Base-by-base conservation (phyloP, 1,140 invertebrate genomes). In the Pissodes strobi region DNA sequence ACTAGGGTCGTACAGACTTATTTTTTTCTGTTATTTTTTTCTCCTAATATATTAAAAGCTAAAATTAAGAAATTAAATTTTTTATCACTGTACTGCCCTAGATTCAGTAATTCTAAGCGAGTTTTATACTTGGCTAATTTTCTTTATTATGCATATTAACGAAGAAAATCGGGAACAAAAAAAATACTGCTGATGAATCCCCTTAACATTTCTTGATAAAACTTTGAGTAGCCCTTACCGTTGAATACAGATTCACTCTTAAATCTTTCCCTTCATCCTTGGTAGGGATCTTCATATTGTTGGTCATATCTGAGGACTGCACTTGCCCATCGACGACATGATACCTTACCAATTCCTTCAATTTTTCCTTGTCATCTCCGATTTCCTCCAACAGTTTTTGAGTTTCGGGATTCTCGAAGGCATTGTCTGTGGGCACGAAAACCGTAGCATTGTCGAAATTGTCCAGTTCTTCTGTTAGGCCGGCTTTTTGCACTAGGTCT, bases 341-440 rank as follows among this genome's bases (percentile, higher is more conserved):
- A 68, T 84, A 86, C 37, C 79, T 77, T 0, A 88, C 73, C 53
- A 88, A 75, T 18, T 83, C 80, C 25, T 78, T 68, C 25, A 87
- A 70, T 68, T 81, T 80, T 43, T 79, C 74, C 18, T 79, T 65
- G 61, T 82, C 67, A 6, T 79, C 76, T 13, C 75, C 76, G 23
- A 78, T 69, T 59, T 80, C 74, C 12, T 77, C 71, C 1, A 82
- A 66, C n/a, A 78, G 48, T 27, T 79, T 74, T 13, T 74, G 64
- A 68, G 76, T 75, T 61, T 80, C 71, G 0, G 75, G 73, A 38
- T 69, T 65, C 46, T 80, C 77, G 65, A 89, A 82, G 1, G 86
- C 87, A 66, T 84, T 82, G 72, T 89, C 83, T 0, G 82, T 83
- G 13, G 87, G 87, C 1, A 83, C 86, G 57, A 89, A 82, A 1